Evolutionary conservation across 2,888 invertebrate genomes (phyloP), one percentile per base, ranked within the genome.

Genomic region (Polydesmus complanatus): DNA sequence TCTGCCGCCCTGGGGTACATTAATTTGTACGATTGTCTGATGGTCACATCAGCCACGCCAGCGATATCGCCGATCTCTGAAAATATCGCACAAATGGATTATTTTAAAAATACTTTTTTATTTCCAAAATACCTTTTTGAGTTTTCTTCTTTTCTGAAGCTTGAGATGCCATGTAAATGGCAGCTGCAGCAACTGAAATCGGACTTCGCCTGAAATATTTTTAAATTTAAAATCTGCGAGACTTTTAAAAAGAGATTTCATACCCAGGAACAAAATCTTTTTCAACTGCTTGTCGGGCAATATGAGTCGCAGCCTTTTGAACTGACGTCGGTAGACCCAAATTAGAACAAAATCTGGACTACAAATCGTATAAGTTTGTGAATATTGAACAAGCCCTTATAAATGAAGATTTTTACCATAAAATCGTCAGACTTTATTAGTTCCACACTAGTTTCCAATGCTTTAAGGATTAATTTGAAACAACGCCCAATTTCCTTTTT

Each of bases 81-180:
- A 67, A 64, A 25, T 11, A 48, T 61, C 26, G 52, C 58, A 62
- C 25, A 26, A 49, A 55, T 51, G n/a, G n/a, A 56, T 49, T 57
- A 37, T 5, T 37, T 37, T 5, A 5, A 37, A 37, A 8, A 8
- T 37, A 37, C 5, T 37, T n/a, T 37, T n/a, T 11, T 26, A 5
- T 26, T 60, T 63, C 27, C 1, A 19, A 57, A 48, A 51, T 21
- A 78, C 78, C 77, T 74, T 94, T 95, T 73, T 94, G 94, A 65
- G 90, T 89, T 68, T 89, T 84, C 72, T 96, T 90, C 71, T 91
- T 88, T 68, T 90, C 91, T 0, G 92, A 93, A 0, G 95, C 93
- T 85, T 94, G 96, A 18, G 95, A 95, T 1, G 98, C 97, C 97
- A 98, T 97, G 71, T 97, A 98, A 70, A 98, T 99, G 59, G 98